Evolutionary conservation across 2,797 vertebrate species (phyloP), one percentile per base, ranked within the genome.

Genomic region (Megalops cyprinoides): DNA sequence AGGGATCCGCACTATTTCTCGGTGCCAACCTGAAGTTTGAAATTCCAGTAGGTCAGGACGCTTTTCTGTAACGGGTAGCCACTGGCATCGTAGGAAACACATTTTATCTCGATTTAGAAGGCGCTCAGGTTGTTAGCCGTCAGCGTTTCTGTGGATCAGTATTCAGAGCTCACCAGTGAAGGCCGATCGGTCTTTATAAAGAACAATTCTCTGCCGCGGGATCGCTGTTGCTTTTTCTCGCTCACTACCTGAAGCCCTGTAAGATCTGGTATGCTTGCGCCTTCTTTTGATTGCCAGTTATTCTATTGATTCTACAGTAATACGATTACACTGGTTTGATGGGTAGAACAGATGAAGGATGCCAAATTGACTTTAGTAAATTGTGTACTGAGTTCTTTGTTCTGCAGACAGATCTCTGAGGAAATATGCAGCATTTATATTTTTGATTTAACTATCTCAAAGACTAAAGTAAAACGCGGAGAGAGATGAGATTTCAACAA

Each of bases 241-340:
- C 14, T 44, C n/a, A n/a, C n/a, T n/a, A 49, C 46, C 23, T 48
- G 14, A 15, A 60, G 8, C 44, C 46, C 42, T 46, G 23, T 37
- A 23, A 74, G 53, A n/a, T 80, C 69, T 80, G 79, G 53, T 60
- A 74, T 42, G 23, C 46, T 74, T 44, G 44, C 42, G 48, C 12
- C 60, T 49, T 65, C 31, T 76, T 65, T 28, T 37, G 37, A 20
- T 25, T 12, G 12, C 65, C 60, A 15, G 28, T 14, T 65, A 8
- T 65, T 15, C 28, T 31, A 10, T 65, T 23, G 0, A 5, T 14
- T 42, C 9, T 8, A n/a, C n/a, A n/a, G n/a, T n/a, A 69, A 58
- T 5, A 25, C 0, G 28, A 65, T n/a, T n/a, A n/a, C n/a, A n/a
- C n/a, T n/a, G n/a, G n/a, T n/a, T n/a, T n/a, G n/a, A n/a, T n/a